Conservation (phyloP, 2,888 invertebrate genomes). For the Timema podura region DNA sequence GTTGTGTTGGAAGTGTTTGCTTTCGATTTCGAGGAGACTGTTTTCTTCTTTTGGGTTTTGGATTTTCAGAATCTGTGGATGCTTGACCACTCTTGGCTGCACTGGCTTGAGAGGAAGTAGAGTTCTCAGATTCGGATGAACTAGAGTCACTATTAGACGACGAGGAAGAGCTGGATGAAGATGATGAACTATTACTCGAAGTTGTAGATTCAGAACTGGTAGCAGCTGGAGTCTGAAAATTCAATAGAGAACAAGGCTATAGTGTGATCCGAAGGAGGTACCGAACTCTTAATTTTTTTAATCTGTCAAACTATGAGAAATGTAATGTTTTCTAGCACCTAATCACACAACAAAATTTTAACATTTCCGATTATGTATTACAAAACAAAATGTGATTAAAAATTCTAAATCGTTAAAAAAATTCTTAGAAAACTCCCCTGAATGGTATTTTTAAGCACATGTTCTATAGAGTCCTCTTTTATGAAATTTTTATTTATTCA, state of each 20-base stretch:
- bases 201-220: slow-evolving; percentile 38
- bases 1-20: slow-evolving; percentile 33
- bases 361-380: too few relatives aligned
- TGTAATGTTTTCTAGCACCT: too few relatives aligned
- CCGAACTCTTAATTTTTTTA: too few relatives aligned
- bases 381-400: too few relatives aligned
- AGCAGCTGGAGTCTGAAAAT: slow-evolving; percentile 28
- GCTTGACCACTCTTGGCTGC: slow-evolving; percentile 34
- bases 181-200: slow-evolving; percentile 38
- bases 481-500: too few relatives aligned
- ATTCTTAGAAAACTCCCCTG: too few relatives aligned
- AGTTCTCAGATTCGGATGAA: slow-evolving; percentile 39
- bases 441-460: too few relatives aligned
- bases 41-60: slow-evolving; percentile 34
- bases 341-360: too few relatives aligned
- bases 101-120: slow-evolving; percentile 36
- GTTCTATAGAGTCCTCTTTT: too few relatives aligned
- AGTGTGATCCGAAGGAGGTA: not conserved
- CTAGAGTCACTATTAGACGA: slow-evolving; percentile 40
- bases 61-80: slow-evolving; percentile 35
- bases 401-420: too few relatives aligned
- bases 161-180: slow-evolving; percentile 42
- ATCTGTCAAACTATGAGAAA: too few relatives aligned
- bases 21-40: slow-evolving; percentile 22
- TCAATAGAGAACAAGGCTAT: slow-evolving; percentile 7